phyloP scores from a whole-genome alignment of 2,797 vertebrate species.

The Allenopithecus nigroviridis region DNA sequence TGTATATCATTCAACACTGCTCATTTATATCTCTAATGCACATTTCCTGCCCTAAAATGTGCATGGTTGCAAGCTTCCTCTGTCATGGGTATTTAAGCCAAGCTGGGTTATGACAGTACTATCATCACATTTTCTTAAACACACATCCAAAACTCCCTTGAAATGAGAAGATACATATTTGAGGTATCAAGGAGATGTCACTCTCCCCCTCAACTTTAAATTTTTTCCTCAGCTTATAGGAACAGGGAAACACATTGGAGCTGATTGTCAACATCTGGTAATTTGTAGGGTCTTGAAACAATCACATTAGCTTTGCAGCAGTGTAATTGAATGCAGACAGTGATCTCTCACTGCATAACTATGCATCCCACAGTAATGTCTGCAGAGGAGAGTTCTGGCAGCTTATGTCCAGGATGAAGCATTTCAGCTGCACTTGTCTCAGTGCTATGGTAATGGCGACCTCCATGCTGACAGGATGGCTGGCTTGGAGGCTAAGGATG shows the following conservation, averaged over 20 bases:
- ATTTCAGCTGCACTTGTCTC: slow-evolving; percentile 65
- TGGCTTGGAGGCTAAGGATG: background rate
- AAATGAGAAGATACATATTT: slow-evolving; percentile 20
- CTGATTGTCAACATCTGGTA: slow-evolving; percentile 70
- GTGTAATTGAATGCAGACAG: slow-evolving; percentile 68
- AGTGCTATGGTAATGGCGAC: background rate
- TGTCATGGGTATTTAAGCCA: background rate
- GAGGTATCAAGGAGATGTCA: background rate
- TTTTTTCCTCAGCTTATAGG: background rate
- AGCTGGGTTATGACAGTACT: background rate
- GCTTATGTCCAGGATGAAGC: slow-evolving; percentile 56
- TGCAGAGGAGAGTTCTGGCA: slow-evolving; percentile 52
- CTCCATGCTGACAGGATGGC: background rate
- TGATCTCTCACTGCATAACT: slow-evolving; percentile 74
- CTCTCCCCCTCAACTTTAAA: background rate
- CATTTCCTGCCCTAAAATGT: background rate
- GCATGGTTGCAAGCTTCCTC: background rate
- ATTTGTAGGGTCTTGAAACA: slow-evolving; percentile 76
- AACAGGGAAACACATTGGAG: slow-evolving; percentile 50
- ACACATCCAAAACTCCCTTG: background rate
- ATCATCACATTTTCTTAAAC: background rate
- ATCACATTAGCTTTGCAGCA: slow-evolving; percentile 54
- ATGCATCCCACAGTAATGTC: slow-evolving; percentile 51
- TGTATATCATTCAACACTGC: background rate
- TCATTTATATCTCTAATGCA: background rate